phyloP scores from a whole-genome alignment of 2,113 vertebrate species.

The Onychostoma macrolepis region DNA sequence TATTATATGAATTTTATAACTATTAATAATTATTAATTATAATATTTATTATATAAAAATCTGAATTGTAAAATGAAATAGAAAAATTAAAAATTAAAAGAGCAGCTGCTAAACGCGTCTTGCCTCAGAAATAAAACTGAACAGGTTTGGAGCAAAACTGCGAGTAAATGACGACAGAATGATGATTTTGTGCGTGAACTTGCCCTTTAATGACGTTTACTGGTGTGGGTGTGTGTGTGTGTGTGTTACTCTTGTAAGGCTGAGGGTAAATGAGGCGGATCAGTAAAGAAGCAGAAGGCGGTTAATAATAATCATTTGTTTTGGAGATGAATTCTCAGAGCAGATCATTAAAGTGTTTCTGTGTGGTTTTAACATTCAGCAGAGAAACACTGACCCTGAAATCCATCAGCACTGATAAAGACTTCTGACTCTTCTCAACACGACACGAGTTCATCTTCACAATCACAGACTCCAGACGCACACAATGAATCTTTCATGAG shows the following conservation, averaged over 20 bases:
- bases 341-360: neutral
- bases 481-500: neutral
- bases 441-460: neutral
- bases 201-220: slow-evolving; percentile 32
- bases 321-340: neutral
- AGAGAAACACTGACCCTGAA: neutral
- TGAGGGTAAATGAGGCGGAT: neutral
- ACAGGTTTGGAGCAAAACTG: no score
- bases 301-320: neutral
- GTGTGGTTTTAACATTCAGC: neutral
- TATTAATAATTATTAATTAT: no score
- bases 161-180: neutral
- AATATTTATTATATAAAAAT: no score
- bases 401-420: neutral
- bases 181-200: neutral
- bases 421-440: neutral
- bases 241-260: neutral
- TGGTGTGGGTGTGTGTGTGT: no score
- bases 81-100: no score
- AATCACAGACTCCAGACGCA: neutral
- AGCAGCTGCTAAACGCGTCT: no score
- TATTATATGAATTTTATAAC: no score
- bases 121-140: no score
- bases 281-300: neutral
- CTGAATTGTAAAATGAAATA: no score